phyloP scores from a whole-genome alignment of 2,113 vertebrate species.

The Felis chaus region DNA sequence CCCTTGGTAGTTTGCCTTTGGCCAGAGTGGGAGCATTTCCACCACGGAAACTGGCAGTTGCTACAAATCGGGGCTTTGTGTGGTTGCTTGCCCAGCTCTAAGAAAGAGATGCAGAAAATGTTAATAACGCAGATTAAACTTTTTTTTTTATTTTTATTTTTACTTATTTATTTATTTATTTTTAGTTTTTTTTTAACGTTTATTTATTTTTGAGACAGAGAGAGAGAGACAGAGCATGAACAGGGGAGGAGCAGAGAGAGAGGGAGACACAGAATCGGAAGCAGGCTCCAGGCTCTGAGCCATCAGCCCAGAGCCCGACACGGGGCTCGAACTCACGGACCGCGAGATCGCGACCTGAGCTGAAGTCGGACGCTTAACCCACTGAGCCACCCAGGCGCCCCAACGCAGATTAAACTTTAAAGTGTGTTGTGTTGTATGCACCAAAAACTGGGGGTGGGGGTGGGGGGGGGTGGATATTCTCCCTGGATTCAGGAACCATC shows the following conservation, averaged over 20 bases:
- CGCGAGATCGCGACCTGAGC: too few species aligned
- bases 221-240: too few species aligned
- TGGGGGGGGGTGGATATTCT: not conserved
- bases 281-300: too few species aligned
- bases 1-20: not conserved
- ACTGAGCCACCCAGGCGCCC: too few species aligned
- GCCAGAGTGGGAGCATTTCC: not conserved
- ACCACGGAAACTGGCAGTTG: not conserved
- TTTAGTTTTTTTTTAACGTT: too few species aligned
- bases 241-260: too few species aligned
- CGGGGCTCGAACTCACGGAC: too few species aligned
- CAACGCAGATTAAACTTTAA: not conserved
- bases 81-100: not conserved
- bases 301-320: too few species aligned
- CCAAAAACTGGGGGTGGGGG: not conserved
- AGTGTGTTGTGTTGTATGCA: not conserved
- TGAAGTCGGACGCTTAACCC: too few species aligned
- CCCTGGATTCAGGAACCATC: not conserved
- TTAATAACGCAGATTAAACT: not conserved
- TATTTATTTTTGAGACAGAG: too few species aligned
- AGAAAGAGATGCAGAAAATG: not conserved
- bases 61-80: not conserved
- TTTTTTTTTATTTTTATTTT: not conserved
- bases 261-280: too few species aligned
- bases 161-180: too few species aligned